Evolutionary conservation across 2,888 invertebrate species (phyloP).

Genomic region (Hybos culiciformis): DNA sequence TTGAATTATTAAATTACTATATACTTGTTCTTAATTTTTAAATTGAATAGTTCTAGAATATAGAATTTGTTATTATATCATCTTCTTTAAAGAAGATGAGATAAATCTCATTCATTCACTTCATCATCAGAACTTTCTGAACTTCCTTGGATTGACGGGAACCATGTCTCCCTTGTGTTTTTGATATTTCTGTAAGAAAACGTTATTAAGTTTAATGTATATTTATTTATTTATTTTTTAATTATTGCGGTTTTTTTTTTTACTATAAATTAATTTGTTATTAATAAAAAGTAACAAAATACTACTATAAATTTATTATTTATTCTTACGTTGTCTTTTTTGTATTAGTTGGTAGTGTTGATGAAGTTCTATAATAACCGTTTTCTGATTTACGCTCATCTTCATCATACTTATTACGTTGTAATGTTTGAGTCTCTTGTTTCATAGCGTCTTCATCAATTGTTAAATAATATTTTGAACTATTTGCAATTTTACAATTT

Average conservation of each 20-base stretch:
- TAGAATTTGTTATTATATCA: background rate
- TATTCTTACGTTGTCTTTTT: conserved; percentile 34
- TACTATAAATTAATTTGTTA: background rate
- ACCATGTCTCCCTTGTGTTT: conserved; percentile 45
- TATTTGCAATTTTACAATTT: conserved; percentile 66
- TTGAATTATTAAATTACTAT: background rate
- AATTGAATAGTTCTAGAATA: background rate
- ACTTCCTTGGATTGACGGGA: conserved; percentile 48
- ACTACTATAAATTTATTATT: background rate
- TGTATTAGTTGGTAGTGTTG: conserved; percentile 50
- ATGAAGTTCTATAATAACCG: conserved; percentile 47
- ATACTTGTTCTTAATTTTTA: background rate
- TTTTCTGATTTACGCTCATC: conserved; percentile 33
- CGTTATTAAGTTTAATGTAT: conserved; percentile 3
- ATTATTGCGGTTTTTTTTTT: no score
- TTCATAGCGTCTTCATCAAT: conserved; percentile 39
- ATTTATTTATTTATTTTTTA: no score
- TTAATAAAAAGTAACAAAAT: background rate
- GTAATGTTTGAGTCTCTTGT: conserved; percentile 55
- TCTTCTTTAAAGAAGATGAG: conserved; percentile 32
- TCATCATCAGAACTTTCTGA: conserved; percentile 38
- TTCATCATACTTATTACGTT: conserved; percentile 39
- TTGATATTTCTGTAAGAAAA: conserved; percentile 31
- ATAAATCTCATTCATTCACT: conserved; percentile 37
- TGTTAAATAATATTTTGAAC: conserved; percentile 50